Evolutionary conservation across 2,113 vertebrate genomes (phyloP).

Genomic region (Eurypyga helias): DNA sequence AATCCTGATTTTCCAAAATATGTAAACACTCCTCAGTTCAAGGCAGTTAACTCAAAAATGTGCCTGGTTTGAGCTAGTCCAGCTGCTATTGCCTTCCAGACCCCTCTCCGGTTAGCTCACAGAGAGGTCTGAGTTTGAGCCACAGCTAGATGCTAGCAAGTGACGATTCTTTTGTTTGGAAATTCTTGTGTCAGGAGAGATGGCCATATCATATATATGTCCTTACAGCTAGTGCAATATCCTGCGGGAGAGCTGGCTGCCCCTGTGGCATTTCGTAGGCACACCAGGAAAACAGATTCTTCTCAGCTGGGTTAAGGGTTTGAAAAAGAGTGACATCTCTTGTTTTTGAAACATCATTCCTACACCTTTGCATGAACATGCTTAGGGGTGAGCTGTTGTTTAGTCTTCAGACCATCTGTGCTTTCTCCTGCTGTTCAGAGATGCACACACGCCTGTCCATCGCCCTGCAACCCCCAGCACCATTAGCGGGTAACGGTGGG

Average conservation of each 20-base stretch:
- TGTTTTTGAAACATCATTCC: not conserved
- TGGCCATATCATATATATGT: not conserved
- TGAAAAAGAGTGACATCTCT: not conserved
- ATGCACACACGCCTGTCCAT: accelerated
- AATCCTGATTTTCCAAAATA: constrained; percentile 43
- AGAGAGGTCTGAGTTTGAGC: not conserved
- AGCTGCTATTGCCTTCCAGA: constrained; percentile 41
- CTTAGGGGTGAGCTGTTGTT: not conserved
- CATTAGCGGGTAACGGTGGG: not conserved
- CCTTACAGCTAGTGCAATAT: not conserved
- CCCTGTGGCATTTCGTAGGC: not conserved
- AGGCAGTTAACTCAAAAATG: constrained; percentile 53
- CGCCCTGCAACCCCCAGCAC: not conserved
- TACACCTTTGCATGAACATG: not conserved
- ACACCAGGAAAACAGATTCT: not conserved
- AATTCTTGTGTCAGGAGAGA: constrained; percentile 1
- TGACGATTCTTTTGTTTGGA: constrained; percentile 22
- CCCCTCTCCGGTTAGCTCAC: not conserved
- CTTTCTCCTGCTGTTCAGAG: not conserved
- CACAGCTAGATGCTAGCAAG: not conserved
- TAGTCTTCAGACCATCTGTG: not conserved
- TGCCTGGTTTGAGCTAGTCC: constrained; percentile 44
- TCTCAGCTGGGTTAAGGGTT: not conserved
- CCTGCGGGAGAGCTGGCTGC: not conserved
- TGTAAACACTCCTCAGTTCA: constrained; percentile 55